A percentile compares a stretch with the other conserved stretches of the same genome.
Evolutionary conservation across 2,113 vertebrate species (phyloP).

Genomic region (Lophius piscatorius): DNA sequence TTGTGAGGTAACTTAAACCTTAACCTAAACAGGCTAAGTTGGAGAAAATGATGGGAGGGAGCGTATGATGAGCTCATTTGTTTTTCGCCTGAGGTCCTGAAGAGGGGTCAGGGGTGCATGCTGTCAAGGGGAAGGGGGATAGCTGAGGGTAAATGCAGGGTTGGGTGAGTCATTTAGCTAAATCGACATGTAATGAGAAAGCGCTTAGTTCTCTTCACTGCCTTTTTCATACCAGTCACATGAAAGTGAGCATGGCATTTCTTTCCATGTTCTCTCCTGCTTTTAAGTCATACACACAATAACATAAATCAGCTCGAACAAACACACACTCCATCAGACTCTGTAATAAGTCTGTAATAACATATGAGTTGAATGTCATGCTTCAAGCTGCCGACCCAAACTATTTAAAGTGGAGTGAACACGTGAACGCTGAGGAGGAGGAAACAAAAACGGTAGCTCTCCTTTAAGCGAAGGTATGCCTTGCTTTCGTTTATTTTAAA

Average conservation of each 20-base stretch:
- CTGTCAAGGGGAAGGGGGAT: conserved; percentile 39
- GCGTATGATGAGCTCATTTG: conserved; percentile 52
- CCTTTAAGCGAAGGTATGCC: conserved; percentile 50
- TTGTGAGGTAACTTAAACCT: conserved; percentile 29
- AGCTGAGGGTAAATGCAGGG: conserved; percentile 1
- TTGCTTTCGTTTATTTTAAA: conserved; percentile 60
- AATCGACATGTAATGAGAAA: conserved; percentile 53
- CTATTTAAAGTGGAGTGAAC: conserved; percentile 36
- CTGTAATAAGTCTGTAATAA: conserved; percentile 46
- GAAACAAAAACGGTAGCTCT: conserved; percentile 36
- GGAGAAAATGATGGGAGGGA: background rate
- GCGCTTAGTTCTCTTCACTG: conserved; percentile 19
- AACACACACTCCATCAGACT: conserved; percentile 36
- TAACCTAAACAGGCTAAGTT: conserved; percentile 13
- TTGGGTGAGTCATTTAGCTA: conserved; percentile 19
- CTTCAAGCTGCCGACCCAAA: conserved; percentile 12
- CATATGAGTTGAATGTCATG: conserved; percentile 20
- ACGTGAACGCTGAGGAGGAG: conserved; percentile 48
- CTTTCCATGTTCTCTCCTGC: background rate
- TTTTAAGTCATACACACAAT: conserved; percentile 9
- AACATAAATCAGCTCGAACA: conserved; percentile 41
- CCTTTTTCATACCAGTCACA: conserved; percentile 21
- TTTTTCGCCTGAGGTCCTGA: conserved; percentile 45
- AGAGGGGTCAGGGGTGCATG: conserved; percentile 31
- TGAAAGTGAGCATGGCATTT: background rate